Base-by-base conservation (phyloP, 2,888 invertebrate genomes). In the Drosophila paranaensis region DNA sequence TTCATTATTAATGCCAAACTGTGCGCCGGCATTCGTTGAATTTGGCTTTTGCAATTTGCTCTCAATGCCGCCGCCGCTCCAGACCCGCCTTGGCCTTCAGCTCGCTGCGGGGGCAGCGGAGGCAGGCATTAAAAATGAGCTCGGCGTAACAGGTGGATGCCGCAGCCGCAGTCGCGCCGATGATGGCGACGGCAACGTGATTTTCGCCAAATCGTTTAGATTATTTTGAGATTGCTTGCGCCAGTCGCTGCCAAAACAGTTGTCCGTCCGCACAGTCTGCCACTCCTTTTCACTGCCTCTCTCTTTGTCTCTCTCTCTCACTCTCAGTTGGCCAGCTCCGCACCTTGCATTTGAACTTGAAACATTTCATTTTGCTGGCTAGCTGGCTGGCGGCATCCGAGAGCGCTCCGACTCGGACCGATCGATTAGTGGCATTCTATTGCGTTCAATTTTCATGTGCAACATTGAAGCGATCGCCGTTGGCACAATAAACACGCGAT, bases 1-100 rank as follows among this genome's bases (percentile, higher is more conserved):
- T 91, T 91, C 90, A 91, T 91, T 91, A 91, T 89, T 91, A 91
- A 77, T 91, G 88, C 91, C 86, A 79, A 86, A 90, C 90, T 89
- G 82, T 83, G 85, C 88, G 79, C 91, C 79, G 91, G 91, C 90
- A 91, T 91, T 91, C 86, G 90, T 91, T 91, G 90, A 91, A 89
- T 91, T 86, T 86, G 83, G 82, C 81, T 84, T 86, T 90, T 83
- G 90, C 90, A 91, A 91, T 91, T 91, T 91, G 90, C 87, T 89
- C 88, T 88, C 82, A 86, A 88, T 79, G 90, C 74, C 55, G 90
- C 74, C 55, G 90, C 74, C 55, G 56, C 72, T 74, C 69, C 68
- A 72, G 67, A 67, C 73, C 73, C 60, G 56, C 60, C 67, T 58
- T 53, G 46, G 60, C 79, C 71, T 69, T 69, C 70, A 43, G 64